Base-by-base conservation (phyloP, 2,113 vertebrate genomes). In the Scytalopus superciliaris region DNA sequence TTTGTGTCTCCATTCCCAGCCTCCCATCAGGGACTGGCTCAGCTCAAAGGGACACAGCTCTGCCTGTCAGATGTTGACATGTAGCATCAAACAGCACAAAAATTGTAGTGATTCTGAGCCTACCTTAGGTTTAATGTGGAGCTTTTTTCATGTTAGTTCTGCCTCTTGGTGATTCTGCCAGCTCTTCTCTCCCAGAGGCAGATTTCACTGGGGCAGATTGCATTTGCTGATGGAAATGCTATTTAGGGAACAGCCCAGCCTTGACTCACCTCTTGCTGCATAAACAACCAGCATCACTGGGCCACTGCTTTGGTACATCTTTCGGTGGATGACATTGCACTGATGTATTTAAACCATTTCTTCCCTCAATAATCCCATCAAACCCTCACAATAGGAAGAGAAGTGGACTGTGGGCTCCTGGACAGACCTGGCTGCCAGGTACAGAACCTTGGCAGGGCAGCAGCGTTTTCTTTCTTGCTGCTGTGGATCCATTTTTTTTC, bases 241-340 rank as follows among this genome's bases (percentile, higher is more conserved):
- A 12, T 76, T 88, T 42, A 63, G 44, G 70, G 82, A 63, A 7
- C 25, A 67, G 1, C 44, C 47, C 88, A 42, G 4, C 45, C 49
- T 45, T 67, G 25, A 45, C 50, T 73, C 63, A 49, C 16, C 44
- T 44, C 52, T 68, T 56, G 64, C 56, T 87, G 78, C 66, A 23
- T 72, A 59, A 91, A 70, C 42, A 87, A 37, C 49, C 47, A 50
- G 56, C 31, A 0, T 47, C 3, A 5, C 1, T 42, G 47, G 31
- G 49, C 42, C 45, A 0, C 0, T 56, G 52, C 57, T 64, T n/a
- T 31, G 55, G 47, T 56, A 7, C 64, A 12, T 3, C 78, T 92
- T 23, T 18, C 27, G 7, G n/a, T 45, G 55, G 3, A 27, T 47
- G 66, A 25, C 56, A 8, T 27, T 12, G 45, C 37, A 11, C 10